Base-by-base conservation (phyloP, 2,797 vertebrate species). In the Enteromius trimaculatus region DNA sequence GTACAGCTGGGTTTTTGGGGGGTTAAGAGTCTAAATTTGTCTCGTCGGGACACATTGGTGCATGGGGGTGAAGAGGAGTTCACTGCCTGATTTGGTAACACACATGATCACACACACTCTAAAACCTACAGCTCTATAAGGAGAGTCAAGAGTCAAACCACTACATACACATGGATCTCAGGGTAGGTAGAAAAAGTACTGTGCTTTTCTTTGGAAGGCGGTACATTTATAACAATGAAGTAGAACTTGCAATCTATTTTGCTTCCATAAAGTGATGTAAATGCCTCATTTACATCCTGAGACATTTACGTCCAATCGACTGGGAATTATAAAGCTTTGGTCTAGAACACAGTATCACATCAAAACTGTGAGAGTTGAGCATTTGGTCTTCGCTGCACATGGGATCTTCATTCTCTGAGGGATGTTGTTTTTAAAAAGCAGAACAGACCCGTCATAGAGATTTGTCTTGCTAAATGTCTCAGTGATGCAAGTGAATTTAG, bases 21-120 rank as follows among this genome's bases (percentile, higher is more conserved):
- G 76, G 76, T 78, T 65, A 65, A 49, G 60, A 49, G 26, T 78
- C 76, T 78, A 78, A 65, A 78, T 78, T 65, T 47, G 76, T 78
- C 76, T 64, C 29, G 62, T 29, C 60, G 65, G 76, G 76, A 78
- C 76, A 78, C 29, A 65, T 65, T 65, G 60, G 58, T 65, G n/a
- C n/a, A n/a, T n/a, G 17, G 3, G 76, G 76, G 60, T 65, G 60
- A 78, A 78, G 60, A 64, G 58, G 75, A 78, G 76, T 65, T 49
- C 60, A 65, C 23, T 65, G 60, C 60, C 60, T 31, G 76, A 65
- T 78, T 78, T 78, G 76, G 58, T 16, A 78, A 49, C 55, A 77
- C 39, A 77, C 39, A 62, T 2, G 26, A 78, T 10, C 53, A 55
- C 51, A 58, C 51, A 58, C 21, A 58, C 74, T 39, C 34, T 19